Evolutionary conservation across 2,797 vertebrate genomes (phyloP).

Genomic region (Hippocampus kuda): DNA sequence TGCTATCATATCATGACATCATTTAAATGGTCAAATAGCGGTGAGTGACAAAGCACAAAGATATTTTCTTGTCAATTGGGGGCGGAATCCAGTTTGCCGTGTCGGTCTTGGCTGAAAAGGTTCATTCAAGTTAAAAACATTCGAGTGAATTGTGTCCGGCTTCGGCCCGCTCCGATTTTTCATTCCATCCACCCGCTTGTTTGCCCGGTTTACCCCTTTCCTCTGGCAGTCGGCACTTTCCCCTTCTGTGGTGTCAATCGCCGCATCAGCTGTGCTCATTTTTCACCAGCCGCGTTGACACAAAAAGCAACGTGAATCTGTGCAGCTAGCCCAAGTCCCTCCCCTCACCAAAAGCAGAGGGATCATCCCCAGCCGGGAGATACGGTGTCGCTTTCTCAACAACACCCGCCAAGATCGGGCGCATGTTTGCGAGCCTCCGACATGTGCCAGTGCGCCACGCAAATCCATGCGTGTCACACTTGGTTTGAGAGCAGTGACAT

Average conservation of each 20-base stretch:
- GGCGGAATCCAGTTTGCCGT: too few relatives aligned
- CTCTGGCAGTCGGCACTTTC: too few relatives aligned
- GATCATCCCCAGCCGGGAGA: slow-evolving; percentile 45
- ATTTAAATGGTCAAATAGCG: too few relatives aligned
- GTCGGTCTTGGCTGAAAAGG: too few relatives aligned
- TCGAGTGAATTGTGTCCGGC: neutral
- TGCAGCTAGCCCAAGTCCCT: slow-evolving; percentile 39
- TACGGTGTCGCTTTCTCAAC: slow-evolving; percentile 50
- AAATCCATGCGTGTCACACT: neutral
- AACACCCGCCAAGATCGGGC: neutral
- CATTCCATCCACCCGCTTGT: neutral
- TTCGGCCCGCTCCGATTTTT: neutral
- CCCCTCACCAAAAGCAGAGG: slow-evolving; percentile 56
- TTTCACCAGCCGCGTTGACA: slow-evolving; percentile 60
- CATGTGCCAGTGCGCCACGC: slow-evolving; percentile 2
- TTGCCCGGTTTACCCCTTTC: slow-evolving; percentile 5
- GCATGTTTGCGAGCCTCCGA: slow-evolving; percentile 2
- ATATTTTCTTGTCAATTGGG: too few relatives aligned
- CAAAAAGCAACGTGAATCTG: slow-evolving; percentile 29
- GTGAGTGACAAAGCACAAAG: too few relatives aligned
- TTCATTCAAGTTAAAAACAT: neutral
- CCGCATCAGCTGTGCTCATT: slow-evolving; percentile 58
- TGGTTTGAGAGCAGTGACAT: neutral
- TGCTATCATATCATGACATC: too few relatives aligned
- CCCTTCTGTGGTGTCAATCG: slow-evolving; percentile 32